A percentile compares a stretch with the other conserved stretches of the same genome.
phyloP scores from a whole-genome alignment of 2,888 invertebrate species.

The Sminthurides aquaticus region DNA sequence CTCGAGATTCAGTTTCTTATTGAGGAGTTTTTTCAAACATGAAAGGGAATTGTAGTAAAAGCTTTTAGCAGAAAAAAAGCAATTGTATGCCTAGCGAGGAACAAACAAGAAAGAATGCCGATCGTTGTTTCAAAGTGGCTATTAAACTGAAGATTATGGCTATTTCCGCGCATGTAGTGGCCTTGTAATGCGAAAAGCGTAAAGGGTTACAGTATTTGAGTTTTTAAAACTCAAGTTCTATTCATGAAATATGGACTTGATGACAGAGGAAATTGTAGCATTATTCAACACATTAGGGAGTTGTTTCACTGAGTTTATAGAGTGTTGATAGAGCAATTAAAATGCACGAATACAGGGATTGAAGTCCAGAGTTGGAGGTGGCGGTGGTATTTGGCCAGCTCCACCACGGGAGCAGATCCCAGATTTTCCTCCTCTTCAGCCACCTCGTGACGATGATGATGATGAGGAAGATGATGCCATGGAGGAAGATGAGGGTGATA shows the following conservation, averaged over 20 bases:
- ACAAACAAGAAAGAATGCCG: not conserved
- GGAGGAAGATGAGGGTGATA: slow-evolving; percentile 17
- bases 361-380: not conserved
- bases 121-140: slow-evolving; percentile 16
- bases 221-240: not conserved
- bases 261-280: not conserved
- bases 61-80: too few relatives aligned
- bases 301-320: too few relatives aligned
- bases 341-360: not conserved
- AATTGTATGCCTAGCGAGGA: not conserved
- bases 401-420: slow-evolving; percentile 42
- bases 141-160: slow-evolving; percentile 21
- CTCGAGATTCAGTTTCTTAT: too few relatives aligned
- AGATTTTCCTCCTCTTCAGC: slow-evolving; percentile 42
- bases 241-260: too few relatives aligned
- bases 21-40: too few relatives aligned
- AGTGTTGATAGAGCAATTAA: not conserved
- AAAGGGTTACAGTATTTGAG: too few relatives aligned
- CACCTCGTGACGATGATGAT: slow-evolving; percentile 31
- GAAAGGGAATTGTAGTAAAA: too few relatives aligned
- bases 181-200: slow-evolving; percentile 5
- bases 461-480: slow-evolving; percentile 22
- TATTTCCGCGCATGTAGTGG: slow-evolving; percentile 9
- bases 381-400: slow-evolving; percentile 10
- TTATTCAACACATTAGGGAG: not conserved